phyloP scores from a whole-genome alignment of 2,113 vertebrate genomes.

The Ciconia stormi region DNA sequence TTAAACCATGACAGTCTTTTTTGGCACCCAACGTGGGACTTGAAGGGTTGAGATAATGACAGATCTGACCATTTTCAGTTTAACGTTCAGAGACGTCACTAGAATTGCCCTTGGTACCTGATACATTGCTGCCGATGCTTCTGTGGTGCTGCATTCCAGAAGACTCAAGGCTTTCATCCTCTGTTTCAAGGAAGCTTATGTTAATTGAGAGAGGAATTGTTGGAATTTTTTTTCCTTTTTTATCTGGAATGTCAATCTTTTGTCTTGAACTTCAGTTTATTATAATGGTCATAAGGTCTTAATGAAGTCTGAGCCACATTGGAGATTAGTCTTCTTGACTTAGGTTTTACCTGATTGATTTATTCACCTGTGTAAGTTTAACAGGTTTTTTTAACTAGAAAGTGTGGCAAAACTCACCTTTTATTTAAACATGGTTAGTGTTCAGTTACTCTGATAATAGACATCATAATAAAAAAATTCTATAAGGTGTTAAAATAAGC shows the following conservation, averaged over 20 bases:
- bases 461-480: not conserved
- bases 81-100: not conserved
- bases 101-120: not conserved
- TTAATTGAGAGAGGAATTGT: not conserved
- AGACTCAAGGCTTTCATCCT: not conserved
- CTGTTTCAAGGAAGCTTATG: not conserved
- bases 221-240: not conserved
- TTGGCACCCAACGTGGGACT: too few relatives aligned
- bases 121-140: not conserved
- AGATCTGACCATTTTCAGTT: not conserved
- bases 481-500: not conserved
- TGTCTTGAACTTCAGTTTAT: not conserved
- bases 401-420: not conserved
- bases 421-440: not conserved
- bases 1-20: too few relatives aligned
- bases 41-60: too few relatives aligned
- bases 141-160: not conserved
- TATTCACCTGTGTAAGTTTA: not conserved
- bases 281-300: not conserved
- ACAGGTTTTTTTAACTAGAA: not conserved
- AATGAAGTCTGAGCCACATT: not conserved
- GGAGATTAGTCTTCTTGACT: not conserved
- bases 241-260: not conserved
- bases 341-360: not conserved
- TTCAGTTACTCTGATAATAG: not conserved